Evolutionary conservation across 92 coral and sea anemone genomes (phyloP), one percentile per base, ranked within the genome.

Genomic region (Hydrozoanthus gracilis): DNA sequence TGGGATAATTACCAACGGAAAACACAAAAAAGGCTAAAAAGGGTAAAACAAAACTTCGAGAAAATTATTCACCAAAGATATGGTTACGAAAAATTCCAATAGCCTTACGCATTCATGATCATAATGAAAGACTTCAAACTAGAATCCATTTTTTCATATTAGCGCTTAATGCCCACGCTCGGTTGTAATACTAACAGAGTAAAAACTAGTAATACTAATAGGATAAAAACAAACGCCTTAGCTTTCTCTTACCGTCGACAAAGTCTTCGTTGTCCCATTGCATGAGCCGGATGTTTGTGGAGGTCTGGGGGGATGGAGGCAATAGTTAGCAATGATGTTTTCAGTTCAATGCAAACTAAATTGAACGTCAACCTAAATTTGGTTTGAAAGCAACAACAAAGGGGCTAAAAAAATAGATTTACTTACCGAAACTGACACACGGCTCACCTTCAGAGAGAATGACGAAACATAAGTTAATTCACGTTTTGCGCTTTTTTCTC

Each of bases 391-490:
- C 39, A 27, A 27, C 39, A 27, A 27, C 2, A 0, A 27, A 27
- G n/a, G n/a, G n/a, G 39, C 39, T 27, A 27, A 27, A 27, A 27
- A 2, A 27, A 27, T 27, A 27, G 39, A 58, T 58, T 8, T 7
- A 3, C 77, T 71, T 71, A 71, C 77, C 77, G 55, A 71, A 4
- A 71, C 77, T 71, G 77, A 71, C 11, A 71, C 77, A 3, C 77
- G 77, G 10, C 14, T 71, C 77, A 71, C 77, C 77, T 71, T 3
- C 11, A 46, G 12, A 46, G 17, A 13, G 48, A 60, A 76, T n/a
- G 8, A 51, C 11, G 4, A 47, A 44, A 46, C 7, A 11, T 71
- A 14, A 71, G n/a, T 13, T 35, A 66, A 13, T 66, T 4, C 45
- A 66, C 2, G 39, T 27, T 27, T 27, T 27, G 39, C 39, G 39